Evolutionary conservation across 2,113 vertebrate species (phyloP).

Genomic region (Malurus elegans): DNA sequence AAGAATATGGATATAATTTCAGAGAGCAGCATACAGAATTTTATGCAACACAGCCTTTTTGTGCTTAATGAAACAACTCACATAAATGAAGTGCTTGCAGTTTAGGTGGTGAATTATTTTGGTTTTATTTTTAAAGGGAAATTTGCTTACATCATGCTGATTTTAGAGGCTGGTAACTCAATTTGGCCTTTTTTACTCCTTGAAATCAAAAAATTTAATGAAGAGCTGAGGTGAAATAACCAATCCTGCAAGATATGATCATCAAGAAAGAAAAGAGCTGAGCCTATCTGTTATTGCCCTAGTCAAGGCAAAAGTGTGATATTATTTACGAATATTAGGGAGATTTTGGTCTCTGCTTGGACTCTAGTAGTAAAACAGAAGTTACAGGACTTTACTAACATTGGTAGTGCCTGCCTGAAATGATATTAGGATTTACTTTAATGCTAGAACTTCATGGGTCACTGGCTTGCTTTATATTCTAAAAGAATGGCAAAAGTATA

Average conservation of each 20-base stretch:
- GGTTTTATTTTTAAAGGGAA: neutral
- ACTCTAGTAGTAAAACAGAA: neutral
- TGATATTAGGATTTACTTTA: neutral
- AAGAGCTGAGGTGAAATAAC: neutral
- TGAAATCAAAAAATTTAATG: constrained; percentile 11
- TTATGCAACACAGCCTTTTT: neutral
- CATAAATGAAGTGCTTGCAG: neutral
- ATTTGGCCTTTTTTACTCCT: neutral
- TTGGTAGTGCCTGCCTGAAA: neutral
- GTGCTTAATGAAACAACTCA: neutral
- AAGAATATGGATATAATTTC: neutral
- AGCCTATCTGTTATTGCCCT: neutral
- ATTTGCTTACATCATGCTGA: neutral
- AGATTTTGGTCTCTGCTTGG: neutral
- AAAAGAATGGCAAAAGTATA: neutral
- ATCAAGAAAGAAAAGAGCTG: neutral
- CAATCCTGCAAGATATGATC: neutral
- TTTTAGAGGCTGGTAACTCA: neutral
- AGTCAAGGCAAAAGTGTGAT: neutral
- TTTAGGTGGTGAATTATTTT: neutral
- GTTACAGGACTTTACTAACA: neutral
- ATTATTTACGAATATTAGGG: neutral
- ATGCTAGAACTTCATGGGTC: neutral
- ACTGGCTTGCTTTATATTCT: neutral
- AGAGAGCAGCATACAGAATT: neutral